Evolutionary conservation across 2,113 vertebrate genomes (phyloP).

Genomic region (Tragulus kanchil): DNA sequence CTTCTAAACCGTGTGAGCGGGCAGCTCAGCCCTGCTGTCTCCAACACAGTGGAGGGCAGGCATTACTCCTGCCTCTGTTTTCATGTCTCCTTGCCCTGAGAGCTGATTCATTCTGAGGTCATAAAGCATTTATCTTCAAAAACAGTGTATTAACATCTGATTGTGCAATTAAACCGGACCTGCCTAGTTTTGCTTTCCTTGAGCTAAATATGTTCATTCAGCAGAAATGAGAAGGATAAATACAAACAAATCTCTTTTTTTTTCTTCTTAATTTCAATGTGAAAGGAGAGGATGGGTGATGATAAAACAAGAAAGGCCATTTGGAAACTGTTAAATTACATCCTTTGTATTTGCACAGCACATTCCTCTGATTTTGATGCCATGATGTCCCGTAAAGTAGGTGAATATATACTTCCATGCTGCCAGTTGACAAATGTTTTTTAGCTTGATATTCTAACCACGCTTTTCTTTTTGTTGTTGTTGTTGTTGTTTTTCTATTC

Average conservation of each 20-base stretch:
- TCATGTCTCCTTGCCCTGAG: background rate
- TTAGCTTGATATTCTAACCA: background rate
- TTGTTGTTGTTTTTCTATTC: background rate
- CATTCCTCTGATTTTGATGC: background rate
- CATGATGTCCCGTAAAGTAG: background rate
- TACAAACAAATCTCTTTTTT: background rate
- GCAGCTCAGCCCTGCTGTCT: background rate
- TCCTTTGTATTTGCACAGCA: background rate
- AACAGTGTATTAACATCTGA: background rate
- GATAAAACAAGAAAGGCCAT: slow-evolving; percentile 5
- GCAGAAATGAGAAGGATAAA: slow-evolving; percentile 29
- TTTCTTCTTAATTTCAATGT: background rate
- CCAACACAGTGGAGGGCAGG: background rate
- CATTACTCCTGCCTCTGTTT: background rate
- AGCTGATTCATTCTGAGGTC: slow-evolving; percentile 73
- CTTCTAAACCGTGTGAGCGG: fast-evolving
- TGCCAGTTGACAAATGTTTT: background rate
- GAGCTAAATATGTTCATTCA: slow-evolving; percentile 38
- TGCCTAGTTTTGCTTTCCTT: slow-evolving; percentile 51
- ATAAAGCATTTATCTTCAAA: slow-evolving; percentile 62
- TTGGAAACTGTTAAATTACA: slow-evolving; percentile 4
- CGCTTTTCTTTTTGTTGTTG: background rate
- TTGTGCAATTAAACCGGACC: slow-evolving; percentile 22
- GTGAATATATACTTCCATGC: background rate
- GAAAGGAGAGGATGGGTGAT: background rate